Evolutionary conservation across 1,140 invertebrate genomes (phyloP).

Genomic region (Acromyrmex echinatior): DNA sequence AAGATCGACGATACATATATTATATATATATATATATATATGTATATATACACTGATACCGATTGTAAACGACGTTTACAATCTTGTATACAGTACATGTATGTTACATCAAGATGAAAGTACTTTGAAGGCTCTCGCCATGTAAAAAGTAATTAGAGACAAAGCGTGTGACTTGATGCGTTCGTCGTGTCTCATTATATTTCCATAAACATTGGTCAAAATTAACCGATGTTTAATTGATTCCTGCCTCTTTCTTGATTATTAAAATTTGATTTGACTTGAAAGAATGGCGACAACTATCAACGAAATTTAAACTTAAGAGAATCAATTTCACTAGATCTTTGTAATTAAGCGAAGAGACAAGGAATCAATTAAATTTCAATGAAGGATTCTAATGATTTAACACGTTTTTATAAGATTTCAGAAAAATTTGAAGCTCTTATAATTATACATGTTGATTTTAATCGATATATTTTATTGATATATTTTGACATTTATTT

Average conservation of each 20-base stretch:
- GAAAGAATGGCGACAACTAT: neutral
- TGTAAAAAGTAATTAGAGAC: conserved; percentile 32
- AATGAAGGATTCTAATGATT: conserved; percentile 6
- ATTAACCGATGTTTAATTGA: conserved; percentile 26
- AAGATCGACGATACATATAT: conserved; percentile 26
- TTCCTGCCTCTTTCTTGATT: conserved; percentile 8
- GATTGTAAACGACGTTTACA: conserved; percentile 33
- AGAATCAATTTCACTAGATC: neutral
- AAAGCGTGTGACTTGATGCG: neutral
- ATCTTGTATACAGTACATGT: conserved; percentile 21
- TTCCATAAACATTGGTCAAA: conserved; percentile 9
- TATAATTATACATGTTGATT: neutral
- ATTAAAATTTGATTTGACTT: conserved; percentile 16
- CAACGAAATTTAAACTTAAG: neutral
- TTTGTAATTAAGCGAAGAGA: neutral
- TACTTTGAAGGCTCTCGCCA: conserved; percentile 12
- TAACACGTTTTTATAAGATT: neutral
- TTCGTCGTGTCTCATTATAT: conserved; percentile 11
- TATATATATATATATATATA: neutral
- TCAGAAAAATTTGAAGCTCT: neutral
- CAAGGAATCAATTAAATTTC: conserved; percentile 8
- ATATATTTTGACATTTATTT: conserved; percentile 18
- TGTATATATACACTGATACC: neutral
- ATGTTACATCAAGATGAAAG: conserved; percentile 39
- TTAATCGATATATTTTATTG: neutral